phyloP scores from a whole-genome alignment of 2,113 vertebrate genomes.

The Archilochus colubris region DNA sequence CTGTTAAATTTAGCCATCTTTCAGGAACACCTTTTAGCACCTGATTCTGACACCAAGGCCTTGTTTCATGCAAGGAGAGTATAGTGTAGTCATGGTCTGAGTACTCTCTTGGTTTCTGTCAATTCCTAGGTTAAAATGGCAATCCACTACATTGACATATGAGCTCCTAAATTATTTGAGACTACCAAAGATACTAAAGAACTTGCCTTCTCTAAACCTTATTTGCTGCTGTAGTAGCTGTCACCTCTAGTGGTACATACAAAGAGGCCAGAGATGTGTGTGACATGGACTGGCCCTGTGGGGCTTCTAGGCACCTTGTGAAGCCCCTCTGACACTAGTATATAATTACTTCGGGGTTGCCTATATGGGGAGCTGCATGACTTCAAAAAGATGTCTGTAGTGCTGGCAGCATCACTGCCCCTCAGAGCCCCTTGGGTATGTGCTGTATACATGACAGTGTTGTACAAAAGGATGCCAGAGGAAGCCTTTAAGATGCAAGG shows the following conservation, averaged over 20 bases:
- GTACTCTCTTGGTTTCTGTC: background rate
- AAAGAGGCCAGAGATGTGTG: background rate
- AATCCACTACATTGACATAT: background rate
- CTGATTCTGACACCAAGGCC: background rate
- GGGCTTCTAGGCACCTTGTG: background rate
- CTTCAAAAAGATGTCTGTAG: background rate
- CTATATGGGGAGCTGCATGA: background rate
- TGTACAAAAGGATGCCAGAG: background rate
- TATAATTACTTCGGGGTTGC: rapidly evolving
- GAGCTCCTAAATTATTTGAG: background rate
- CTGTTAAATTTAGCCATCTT: background rate
- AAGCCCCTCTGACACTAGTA: background rate
- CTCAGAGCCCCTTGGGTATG: background rate
- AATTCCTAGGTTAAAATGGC: background rate
- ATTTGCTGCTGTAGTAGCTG: background rate
- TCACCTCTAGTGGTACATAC: background rate
- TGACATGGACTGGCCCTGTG: background rate
- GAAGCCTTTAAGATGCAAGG: background rate
- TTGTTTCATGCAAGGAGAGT: background rate
- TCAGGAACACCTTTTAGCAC: slow-evolving; percentile 34
- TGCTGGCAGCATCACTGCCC: background rate
- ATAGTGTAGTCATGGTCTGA: background rate
- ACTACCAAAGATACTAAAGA: background rate
- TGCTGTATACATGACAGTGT: rapidly evolving
- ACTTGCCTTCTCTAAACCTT: background rate